Evolutionary conservation across 2,888 invertebrate species (phyloP).

Genomic region (Tetropium fuscum): DNA sequence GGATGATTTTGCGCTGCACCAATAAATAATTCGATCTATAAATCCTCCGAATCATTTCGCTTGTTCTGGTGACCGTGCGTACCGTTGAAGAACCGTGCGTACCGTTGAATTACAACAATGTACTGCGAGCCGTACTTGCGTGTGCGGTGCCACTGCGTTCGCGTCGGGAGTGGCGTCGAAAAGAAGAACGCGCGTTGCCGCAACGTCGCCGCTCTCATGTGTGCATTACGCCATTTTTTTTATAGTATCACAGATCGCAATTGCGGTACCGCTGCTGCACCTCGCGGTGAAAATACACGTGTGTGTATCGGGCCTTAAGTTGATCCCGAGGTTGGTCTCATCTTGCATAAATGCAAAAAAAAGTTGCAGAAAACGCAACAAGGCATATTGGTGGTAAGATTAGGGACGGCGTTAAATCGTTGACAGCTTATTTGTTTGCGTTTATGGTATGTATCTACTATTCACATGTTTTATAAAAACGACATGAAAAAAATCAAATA

Average conservation of each 20-base stretch:
- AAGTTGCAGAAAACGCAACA: too few species aligned
- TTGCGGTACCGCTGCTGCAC: slow-evolving; percentile 9
- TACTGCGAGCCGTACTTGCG: neutral
- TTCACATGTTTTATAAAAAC: too few species aligned
- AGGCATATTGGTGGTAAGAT: too few species aligned
- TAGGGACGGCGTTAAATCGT: too few species aligned
- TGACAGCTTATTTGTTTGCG: too few species aligned
- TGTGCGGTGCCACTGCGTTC: slow-evolving; percentile 3
- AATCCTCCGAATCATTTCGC: neutral
- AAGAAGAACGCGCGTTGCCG: neutral
- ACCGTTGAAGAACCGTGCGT: too few species aligned
- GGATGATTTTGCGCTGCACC: too few species aligned
- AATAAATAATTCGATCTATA: neutral
- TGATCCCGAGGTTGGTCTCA: too few species aligned
- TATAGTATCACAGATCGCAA: slow-evolving; percentile 2
- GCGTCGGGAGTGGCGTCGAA: neutral
- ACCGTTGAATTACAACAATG: neutral
- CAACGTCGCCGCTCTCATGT: neutral
- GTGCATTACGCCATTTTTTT: slow-evolving; percentile 12
- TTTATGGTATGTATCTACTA: too few species aligned
- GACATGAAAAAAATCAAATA: too few species aligned
- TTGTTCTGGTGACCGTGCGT: neutral
- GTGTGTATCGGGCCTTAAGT: slow-evolving; percentile 4
- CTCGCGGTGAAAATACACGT: slow-evolving; percentile 1
- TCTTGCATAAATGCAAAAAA: too few species aligned